Percentiles rank a stretch among this genome's conserved stretches.
These are phyloP conservation scores for Coelogynopora nodosa DNA, from an alignment of 2,888 invertebrate genomes.

Conservation along the genomic window DNA sequence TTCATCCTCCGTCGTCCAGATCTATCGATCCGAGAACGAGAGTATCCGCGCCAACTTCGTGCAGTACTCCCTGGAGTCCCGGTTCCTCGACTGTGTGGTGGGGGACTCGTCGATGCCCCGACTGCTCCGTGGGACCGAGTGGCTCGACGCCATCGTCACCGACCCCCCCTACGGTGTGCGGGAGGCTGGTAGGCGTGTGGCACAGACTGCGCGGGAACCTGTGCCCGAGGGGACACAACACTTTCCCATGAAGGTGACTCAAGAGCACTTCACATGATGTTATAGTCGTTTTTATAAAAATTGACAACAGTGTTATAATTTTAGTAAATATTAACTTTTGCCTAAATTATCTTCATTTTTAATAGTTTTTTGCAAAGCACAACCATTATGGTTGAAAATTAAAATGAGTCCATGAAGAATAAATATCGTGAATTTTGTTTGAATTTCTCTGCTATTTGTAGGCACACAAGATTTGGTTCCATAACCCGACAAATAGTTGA, in stretches of 20 bases:
- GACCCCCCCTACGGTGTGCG: constrained; percentile 94
- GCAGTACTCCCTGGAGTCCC: constrained; percentile 73
- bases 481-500: too few relatives aligned
- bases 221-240: constrained; percentile 52
- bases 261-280: too few relatives aligned
- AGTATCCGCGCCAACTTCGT: constrained; percentile 77
- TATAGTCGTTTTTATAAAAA: too few relatives aligned
- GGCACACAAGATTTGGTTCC: too few relatives aligned
- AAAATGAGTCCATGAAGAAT: too few relatives aligned
- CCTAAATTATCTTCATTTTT: too few relatives aligned
- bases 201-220: background rate
- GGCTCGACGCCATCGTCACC: constrained; percentile 82
- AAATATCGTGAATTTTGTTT: too few relatives aligned
- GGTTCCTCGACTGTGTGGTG: constrained; percentile 78
- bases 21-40: constrained; percentile 68
- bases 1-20: constrained; percentile 15
- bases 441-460: too few relatives aligned
- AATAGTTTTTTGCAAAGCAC: too few relatives aligned
- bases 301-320: too few relatives aligned
- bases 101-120: constrained; percentile 72
- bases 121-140: constrained; percentile 67
- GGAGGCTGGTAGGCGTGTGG: constrained; percentile 77
- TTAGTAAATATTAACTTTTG: too few relatives aligned
- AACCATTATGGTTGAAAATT: too few relatives aligned
- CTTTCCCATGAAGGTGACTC: background rate